phyloP scores from a whole-genome alignment of 2,888 invertebrate genomes.

The Mystacides longicornis region DNA sequence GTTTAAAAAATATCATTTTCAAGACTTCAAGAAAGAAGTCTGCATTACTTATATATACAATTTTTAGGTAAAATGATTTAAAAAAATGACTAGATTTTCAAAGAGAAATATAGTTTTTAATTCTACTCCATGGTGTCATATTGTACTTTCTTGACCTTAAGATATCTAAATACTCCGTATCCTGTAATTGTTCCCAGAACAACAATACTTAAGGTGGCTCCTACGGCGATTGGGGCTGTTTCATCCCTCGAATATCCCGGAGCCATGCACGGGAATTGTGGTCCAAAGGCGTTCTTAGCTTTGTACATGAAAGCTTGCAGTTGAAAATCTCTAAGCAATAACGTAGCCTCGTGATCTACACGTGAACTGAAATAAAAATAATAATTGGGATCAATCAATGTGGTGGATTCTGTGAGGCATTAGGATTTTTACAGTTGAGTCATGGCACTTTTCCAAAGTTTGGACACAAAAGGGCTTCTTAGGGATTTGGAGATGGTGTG shows the following conservation, averaged over 20 bases:
- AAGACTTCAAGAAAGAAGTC: background rate
- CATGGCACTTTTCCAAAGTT: no score
- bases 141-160: slow-evolving; percentile 84
- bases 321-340: slow-evolving; percentile 61
- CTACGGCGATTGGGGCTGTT: slow-evolving; percentile 76
- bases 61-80: background rate
- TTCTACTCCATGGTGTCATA: slow-evolving; percentile 83
- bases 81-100: background rate
- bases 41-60: background rate
- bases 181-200: slow-evolving; percentile 75
- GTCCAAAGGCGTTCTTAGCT: slow-evolving; percentile 61
- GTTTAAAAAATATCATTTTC: no score
- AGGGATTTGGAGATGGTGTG: no score
- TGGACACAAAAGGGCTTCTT: no score
- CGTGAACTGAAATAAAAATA: slow-evolving; percentile 13
- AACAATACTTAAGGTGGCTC: slow-evolving; percentile 75
- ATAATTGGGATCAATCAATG: no score
- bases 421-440: no score
- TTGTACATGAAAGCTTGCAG: slow-evolving; percentile 87
- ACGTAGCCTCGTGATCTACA: slow-evolving; percentile 50
- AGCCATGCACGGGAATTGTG: slow-evolving; percentile 59
- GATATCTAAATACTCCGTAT: slow-evolving; percentile 78
- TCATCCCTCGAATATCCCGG: slow-evolving; percentile 61
- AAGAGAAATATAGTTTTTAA: background rate
- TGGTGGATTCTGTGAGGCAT: no score